Percentiles rank a stretch among this genome's conserved stretches.
phyloP scores from a whole-genome alignment of 2,888 invertebrate species.

The Nomada lathburiana region DNA sequence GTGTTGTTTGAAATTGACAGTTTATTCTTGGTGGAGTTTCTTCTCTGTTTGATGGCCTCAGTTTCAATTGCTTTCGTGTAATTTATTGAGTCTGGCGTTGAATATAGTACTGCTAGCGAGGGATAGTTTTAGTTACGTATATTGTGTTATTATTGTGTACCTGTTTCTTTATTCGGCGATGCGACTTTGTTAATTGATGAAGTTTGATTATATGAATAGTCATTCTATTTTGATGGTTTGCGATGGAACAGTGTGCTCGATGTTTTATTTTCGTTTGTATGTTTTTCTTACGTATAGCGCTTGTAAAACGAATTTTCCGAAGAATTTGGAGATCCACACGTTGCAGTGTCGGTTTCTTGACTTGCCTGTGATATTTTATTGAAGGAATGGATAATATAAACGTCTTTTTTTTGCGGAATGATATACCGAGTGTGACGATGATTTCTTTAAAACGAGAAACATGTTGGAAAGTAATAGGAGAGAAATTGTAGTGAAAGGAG shows the following conservation, averaged over 20 bases:
- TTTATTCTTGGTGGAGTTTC: neutral
- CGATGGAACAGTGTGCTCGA: constrained; percentile 37
- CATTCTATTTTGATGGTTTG: neutral
- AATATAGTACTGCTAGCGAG: neutral
- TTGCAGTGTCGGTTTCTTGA: neutral
- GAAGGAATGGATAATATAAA: neutral
- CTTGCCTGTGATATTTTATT: neutral
- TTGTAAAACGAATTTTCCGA: too few relatives aligned
- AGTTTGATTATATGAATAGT: neutral
- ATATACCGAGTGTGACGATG: too few relatives aligned
- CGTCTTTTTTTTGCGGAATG: too few relatives aligned
- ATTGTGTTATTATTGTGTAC: neutral
- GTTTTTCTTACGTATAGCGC: too few relatives aligned
- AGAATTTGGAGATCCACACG: neutral
- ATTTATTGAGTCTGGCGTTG: neutral
- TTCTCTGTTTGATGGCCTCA: neutral
- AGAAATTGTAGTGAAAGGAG: too few relatives aligned
- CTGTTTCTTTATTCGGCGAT: neutral
- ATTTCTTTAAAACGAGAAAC: too few relatives aligned
- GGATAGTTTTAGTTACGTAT: neutral
- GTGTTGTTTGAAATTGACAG: neutral
- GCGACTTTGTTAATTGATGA: neutral
- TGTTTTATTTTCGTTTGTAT: neutral
- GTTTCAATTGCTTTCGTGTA: neutral
- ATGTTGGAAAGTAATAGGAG: too few relatives aligned